Base-by-base conservation (phyloP, 1,140 invertebrate species). In the Mylabris phalerata region DNA sequence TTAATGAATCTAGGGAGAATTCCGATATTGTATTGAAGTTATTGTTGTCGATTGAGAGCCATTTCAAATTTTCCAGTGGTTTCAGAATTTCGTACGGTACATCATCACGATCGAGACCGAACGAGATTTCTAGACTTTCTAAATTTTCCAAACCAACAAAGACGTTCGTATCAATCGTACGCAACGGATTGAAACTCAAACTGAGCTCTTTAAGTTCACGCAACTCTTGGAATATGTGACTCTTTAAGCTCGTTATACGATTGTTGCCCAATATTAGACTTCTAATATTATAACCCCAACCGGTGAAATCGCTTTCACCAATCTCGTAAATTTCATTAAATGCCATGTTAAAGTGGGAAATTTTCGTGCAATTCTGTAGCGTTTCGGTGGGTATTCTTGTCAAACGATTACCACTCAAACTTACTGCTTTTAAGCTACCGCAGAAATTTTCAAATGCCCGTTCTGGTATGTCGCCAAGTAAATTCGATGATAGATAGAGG, bases 41-140 rank as follows among this genome's bases (percentile, higher is more conserved):
- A 65, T 95, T 95, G 72, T 93, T 91, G 72, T 95, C 92, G 59
- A 94, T 75, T 9, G 91, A 88, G 32, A 95, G 75, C 89, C 90
- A 93, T 64, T 86, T 82, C 0, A 95, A 76, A 66, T 84, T 84
- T 9, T 77, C 80, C 4, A 95, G 76, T 1, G 83, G 84, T 48
- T 80, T 78, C 0, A 91, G 77, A 2, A 88, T 82, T 44, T 85
- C 82, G 60, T 87, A 81, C 0, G 89, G 88, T 69, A 91, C 87
- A 63, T 86, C 77, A 13, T 90, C 88, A 5, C 85, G 84, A 47
- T 88, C 85, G 41, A 93, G 82, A 1, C 88, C 89, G 64, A 92
- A 92, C 61, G 90, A 92, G 42, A 92, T 79, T 71, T 94, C 92
- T 13, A 95, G 77, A 52, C 88, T 89, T 70, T 90, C 86, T 5